Conservation (phyloP, 2,113 vertebrate species). For the Apodemus speciosus region DNA sequence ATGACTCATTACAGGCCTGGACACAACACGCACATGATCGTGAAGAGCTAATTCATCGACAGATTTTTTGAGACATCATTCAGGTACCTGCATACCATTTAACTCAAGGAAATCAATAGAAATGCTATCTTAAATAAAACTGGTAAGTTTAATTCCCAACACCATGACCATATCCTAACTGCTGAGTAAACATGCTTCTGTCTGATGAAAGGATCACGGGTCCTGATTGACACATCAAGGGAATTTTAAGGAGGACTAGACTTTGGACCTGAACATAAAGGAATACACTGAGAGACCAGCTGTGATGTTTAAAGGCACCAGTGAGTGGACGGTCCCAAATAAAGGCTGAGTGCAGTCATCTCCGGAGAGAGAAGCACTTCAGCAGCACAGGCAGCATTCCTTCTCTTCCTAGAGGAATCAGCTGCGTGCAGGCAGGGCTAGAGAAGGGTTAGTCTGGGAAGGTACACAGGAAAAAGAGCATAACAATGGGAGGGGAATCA, state of each 20-base stretch:
- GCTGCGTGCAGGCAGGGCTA: rapidly evolving
- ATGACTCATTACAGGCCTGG: no score
- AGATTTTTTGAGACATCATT: neutral
- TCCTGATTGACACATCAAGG: neutral
- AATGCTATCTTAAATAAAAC: neutral
- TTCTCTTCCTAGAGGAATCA: neutral
- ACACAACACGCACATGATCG: neutral
- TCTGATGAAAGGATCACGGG: neutral
- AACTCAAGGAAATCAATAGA: neutral
- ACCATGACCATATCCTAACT: neutral
- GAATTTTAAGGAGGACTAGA: neutral
- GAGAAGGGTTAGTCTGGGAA: neutral
- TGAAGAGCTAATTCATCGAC: neutral
- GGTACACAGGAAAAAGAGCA: neutral
- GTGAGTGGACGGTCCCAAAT: neutral
- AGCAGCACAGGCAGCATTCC: neutral
- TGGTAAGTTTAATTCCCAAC: neutral
- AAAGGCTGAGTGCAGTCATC: neutral
- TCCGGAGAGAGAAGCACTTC: neutral
- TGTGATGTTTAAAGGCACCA: neutral
- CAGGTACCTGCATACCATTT: neutral
- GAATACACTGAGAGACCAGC: neutral
- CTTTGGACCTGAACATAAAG: neutral
- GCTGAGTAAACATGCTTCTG: neutral
- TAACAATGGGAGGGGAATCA: neutral